Base-by-base conservation (phyloP, 2,888 invertebrate species). In the Heteropelma amictum region DNA sequence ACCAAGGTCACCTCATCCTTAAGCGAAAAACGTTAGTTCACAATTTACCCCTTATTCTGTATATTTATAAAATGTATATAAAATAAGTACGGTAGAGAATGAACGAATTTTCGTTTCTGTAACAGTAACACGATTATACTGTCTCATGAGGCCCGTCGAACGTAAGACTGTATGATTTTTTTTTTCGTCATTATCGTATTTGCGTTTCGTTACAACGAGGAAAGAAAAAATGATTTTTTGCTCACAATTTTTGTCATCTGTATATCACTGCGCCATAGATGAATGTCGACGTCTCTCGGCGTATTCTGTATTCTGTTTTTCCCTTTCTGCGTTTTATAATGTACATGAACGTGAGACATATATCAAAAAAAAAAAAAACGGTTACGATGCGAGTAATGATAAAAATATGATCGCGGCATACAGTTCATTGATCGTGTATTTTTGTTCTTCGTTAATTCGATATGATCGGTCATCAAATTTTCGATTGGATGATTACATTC, bases 1-100 rank as follows among this genome's bases (percentile, higher is more conserved):
- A 54, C 61, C 70, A 76, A 67, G 58, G 73, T 76, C 56, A 69
- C 64, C 63, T 61, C 60, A 53, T 49, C 68, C 69, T 73, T 35
- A 79, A 72, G 67, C 74, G 69, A 72, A 69, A 69, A 60, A 64
- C 71, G 71, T 75, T 71, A 70, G 65, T 70, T 74, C 53, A 65
- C 54, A 63, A 74, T 76, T 79, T 72, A 72, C 72, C 72, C 73
- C 69, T 75, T 77, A 77, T 79, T 78, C 70, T 69, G 73, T 77
- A 75, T 72, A 77, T 79, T 77, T 79, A 79, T 80, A 82, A 82
- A 83, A 79, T 79, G 78, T 82, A 83, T 80, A 79, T 78, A 80
- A 80, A 84, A 83, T 84, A 84, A 84, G 84, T 84, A 84, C 84
- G 77, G 76, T 69, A 78, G 79, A 77, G 75, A 81, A 82, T 80